Percentiles rank a stretch among this genome's conserved stretches.
Evolutionary conservation across 1,140 invertebrate species (phyloP).

Genomic region (Macrotrachela quadricornifera): DNA sequence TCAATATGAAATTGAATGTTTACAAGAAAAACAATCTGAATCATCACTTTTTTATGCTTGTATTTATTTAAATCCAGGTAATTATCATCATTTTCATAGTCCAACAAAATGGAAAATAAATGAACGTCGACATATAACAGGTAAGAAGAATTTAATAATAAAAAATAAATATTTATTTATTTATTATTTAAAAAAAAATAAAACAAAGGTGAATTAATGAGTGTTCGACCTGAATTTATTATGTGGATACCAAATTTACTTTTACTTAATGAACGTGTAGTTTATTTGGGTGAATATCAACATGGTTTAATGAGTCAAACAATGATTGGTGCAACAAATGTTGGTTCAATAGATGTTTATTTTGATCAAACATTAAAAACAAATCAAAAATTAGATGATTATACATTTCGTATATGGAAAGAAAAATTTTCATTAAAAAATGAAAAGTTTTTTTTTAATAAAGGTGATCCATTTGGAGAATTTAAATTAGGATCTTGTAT

Average conservation of each 20-base stretch:
- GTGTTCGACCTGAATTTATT: constrained; percentile 71
- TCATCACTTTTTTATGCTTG: constrained; percentile 69
- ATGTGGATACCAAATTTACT: constrained; percentile 71
- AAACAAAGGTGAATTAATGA: constrained; percentile 71
- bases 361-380: constrained; percentile 41
- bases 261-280: constrained; percentile 76
- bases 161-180: no score
- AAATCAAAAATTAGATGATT: neutral
- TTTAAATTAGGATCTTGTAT: constrained; percentile 94
- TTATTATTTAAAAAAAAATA: no score
- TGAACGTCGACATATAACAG: constrained; percentile 62
- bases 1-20: constrained; percentile 3
- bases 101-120: constrained; percentile 66
- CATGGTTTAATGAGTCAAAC: constrained; percentile 92
- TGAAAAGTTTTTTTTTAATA: neutral
- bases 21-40: constrained; percentile 23
- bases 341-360: constrained; percentile 79
- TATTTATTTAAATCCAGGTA: constrained; percentile 87
- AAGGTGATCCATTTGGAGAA: constrained; percentile 52
- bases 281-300: constrained; percentile 76
- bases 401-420: no score
- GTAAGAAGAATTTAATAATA: no score
- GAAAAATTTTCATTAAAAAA: no score
- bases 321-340: constrained; percentile 91
- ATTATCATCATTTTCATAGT: constrained; percentile 96